Conservation (phyloP, 2,888 invertebrate species). For the Xestia c-nigrum region DNA sequence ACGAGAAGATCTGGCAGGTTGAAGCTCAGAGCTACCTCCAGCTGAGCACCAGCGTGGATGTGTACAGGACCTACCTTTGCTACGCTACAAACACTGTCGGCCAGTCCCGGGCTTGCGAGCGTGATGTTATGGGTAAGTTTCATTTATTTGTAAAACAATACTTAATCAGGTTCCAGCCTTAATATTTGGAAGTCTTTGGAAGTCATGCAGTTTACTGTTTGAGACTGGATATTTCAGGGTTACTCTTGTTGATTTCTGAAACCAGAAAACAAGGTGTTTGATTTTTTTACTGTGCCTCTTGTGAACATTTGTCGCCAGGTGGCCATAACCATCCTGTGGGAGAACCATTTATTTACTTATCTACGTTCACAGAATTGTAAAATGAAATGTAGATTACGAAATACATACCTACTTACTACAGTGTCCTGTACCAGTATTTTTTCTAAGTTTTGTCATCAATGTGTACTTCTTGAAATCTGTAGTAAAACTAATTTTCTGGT, state of each 20-base stretch:
- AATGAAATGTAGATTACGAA: background rate
- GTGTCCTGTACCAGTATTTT: background rate
- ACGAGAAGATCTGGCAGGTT: constrained; percentile 88
- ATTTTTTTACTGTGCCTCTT: background rate
- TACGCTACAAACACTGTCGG: constrained; percentile 96
- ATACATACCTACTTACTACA: background rate
- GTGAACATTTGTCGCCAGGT: background rate
- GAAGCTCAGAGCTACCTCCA: constrained; percentile 89
- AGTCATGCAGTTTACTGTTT: background rate
- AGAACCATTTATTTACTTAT: background rate
- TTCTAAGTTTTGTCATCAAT: background rate
- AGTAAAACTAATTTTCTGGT: constrained; percentile 66
- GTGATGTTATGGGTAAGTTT: constrained; percentile 92
- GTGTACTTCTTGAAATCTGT: constrained; percentile 16
- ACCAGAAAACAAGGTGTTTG: background rate
- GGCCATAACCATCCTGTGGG: background rate
- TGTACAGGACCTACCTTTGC: constrained; percentile 95
- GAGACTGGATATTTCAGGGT: background rate
- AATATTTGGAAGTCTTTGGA: background rate
- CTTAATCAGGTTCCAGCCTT: background rate
- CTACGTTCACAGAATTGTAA: background rate
- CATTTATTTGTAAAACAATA: background rate
- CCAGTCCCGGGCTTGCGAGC: constrained; percentile 91
- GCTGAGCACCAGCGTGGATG: constrained; percentile 83
- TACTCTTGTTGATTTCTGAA: background rate